Evolutionary conservation across 2,113 vertebrate species (phyloP).

Genomic region (Platysternon megacephalum): DNA sequence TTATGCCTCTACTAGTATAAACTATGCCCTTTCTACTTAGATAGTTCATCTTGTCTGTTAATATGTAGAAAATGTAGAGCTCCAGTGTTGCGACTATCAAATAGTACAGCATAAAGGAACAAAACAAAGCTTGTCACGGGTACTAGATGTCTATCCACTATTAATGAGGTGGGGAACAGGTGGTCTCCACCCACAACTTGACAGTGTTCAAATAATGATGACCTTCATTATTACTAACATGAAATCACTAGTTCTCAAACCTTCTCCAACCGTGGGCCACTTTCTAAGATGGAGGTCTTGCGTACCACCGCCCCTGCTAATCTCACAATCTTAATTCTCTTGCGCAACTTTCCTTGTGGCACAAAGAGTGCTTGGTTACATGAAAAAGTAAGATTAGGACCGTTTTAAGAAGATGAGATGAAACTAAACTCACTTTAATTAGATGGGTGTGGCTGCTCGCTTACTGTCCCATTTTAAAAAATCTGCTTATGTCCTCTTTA

Average conservation of each 20-base stretch:
- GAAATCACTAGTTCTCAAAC: not conserved
- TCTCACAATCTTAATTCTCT: not conserved
- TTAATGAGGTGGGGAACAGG: not conserved
- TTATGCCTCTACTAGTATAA: not conserved
- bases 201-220: not conserved
- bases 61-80: not conserved
- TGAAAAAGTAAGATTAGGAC: not conserved
- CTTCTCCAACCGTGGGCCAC: not conserved
- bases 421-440: not conserved
- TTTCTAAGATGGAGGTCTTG: not conserved
- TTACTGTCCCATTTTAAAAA: not conserved
- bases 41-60: not conserved
- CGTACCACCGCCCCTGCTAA: not conserved
- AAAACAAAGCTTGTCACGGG: not conserved
- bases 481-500: not conserved
- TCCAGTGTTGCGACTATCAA: not conserved
- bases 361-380: not conserved
- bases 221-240: not conserved
- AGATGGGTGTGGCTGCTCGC: not conserved
- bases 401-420: not conserved
- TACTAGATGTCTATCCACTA: not conserved
- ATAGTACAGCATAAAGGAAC: not conserved
- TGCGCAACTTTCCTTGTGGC: not conserved
- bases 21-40: not conserved
- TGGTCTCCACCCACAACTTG: not conserved